Base-by-base conservation (phyloP, 2,113 vertebrate species). In the Rhineura floridana region DNA sequence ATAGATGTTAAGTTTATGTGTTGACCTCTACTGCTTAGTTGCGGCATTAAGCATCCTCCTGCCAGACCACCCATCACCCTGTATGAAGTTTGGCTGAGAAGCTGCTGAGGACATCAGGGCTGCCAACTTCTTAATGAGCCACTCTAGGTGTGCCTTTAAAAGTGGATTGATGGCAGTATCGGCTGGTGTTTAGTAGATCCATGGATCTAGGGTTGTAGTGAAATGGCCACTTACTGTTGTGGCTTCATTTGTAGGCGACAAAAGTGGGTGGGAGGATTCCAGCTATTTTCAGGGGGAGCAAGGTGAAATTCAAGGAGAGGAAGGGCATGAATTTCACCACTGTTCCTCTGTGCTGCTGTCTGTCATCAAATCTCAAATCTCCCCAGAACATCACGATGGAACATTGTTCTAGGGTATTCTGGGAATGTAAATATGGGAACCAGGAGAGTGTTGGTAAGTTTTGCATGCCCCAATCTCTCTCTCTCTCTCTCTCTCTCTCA, bases 1-100 rank as follows among this genome's bases (percentile, higher is more conserved):
- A 87, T 79, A 79, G 65, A 69, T 69, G 63, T 69, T 87, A 87
- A 80, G 80, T 79, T 79, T 86, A 87, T 55, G 84, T 70, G 76
- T 79, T 87, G 85, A 87, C 76, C 85, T 87, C 48, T 69, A 46
- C 76, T 42, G 39, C 44, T 15, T 67, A 36, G 19, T 33, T 86
- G 44, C 23, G 46, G 75, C 75, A 69, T 80, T 87, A 87, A 55
- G 42, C 76, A 67, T 33, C n/a, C 46, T n/a, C 25, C 23, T 17
- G 76, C 36, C 36, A 42, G 85, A 79, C 85, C 85, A 80, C 85
- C 76, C 85, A 87, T 79, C n/a, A 69, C 46, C 63, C 62, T 50
- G 59, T 15, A 39, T 44, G 67, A 67, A 33, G 2, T 65, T 36
- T 36, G 33, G 23, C 36, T 30, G 63, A 52, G 33, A 50, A 25